Conservation (phyloP, 2,113 vertebrate genomes). For the Syrmaticus mikado region DNA sequence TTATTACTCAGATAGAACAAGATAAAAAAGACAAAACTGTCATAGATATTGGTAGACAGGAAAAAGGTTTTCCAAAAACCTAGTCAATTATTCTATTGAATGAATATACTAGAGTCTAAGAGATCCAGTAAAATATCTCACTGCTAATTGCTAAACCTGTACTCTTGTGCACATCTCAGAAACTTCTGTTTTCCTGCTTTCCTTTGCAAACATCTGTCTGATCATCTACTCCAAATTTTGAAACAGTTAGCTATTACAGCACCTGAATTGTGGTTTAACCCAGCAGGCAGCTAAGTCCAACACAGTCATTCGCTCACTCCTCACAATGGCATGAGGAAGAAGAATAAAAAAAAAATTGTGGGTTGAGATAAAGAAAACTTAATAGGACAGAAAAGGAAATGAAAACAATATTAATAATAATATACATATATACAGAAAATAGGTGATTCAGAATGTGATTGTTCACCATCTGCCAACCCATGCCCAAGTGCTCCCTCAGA, state of each 20-base stretch:
- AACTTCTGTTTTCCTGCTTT: background rate
- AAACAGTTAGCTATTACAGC: background rate
- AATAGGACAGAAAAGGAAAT: background rate
- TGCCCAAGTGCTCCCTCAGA: background rate
- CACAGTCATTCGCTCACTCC: background rate
- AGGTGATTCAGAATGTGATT: background rate
- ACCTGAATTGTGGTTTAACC: background rate
- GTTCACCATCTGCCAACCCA: background rate
- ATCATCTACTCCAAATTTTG: background rate
- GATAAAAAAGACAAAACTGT: background rate
- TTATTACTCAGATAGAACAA: background rate
- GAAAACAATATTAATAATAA: background rate
- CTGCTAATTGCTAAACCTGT: background rate
- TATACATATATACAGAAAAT: background rate
- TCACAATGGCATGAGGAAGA: background rate
- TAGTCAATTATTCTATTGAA: background rate
- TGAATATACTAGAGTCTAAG: background rate
- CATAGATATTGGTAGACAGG: background rate
- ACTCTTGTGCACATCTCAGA: background rate
- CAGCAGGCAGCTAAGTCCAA: background rate
- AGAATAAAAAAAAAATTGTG: background rate
- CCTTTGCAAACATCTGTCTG: background rate
- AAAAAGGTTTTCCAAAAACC: background rate
- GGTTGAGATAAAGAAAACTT: background rate
- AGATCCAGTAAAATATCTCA: background rate